Percentiles rank a stretch among this genome's conserved stretches.
Evolutionary conservation across 1,140 invertebrate genomes (phyloP).

Genomic region (Drosophila quadrilineata): DNA sequence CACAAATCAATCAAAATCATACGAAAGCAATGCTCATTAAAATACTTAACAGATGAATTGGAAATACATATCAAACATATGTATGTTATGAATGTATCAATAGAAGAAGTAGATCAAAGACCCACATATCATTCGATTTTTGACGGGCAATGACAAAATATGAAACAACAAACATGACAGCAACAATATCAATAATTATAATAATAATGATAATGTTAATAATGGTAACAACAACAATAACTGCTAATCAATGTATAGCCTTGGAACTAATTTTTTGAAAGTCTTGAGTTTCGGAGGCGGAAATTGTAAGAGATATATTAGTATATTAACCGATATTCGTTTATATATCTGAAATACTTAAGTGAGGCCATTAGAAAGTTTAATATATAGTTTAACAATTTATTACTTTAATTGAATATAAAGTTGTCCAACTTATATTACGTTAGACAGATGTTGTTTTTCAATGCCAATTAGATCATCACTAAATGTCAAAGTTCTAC

Average conservation of each 20-base stretch:
- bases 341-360: not conserved
- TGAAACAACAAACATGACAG: constrained; percentile 11
- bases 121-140: constrained; percentile 19
- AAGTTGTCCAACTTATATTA: too few species aligned
- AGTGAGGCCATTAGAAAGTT: constrained; percentile 1
- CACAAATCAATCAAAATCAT: constrained; percentile 30
- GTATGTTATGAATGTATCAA: not conserved
- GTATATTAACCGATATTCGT: not conserved
- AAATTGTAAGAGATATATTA: constrained; percentile 22
- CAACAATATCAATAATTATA: not conserved
- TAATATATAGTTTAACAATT: too few species aligned
- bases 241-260: constrained; percentile 35
- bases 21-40: not conserved
- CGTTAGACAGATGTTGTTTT: too few species aligned
- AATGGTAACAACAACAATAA: constrained; percentile 17
- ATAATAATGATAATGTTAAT: not conserved
- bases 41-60: not conserved
- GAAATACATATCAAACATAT: not conserved
- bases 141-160: constrained; percentile 34
- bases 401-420: too few species aligned
- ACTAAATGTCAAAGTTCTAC: too few species aligned
- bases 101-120: not conserved
- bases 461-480: constrained; percentile 5
- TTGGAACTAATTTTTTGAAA: constrained; percentile 23
- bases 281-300: constrained; percentile 11